phyloP scores from a whole-genome alignment of 2,888 invertebrate species.

The Arge pagana region DNA sequence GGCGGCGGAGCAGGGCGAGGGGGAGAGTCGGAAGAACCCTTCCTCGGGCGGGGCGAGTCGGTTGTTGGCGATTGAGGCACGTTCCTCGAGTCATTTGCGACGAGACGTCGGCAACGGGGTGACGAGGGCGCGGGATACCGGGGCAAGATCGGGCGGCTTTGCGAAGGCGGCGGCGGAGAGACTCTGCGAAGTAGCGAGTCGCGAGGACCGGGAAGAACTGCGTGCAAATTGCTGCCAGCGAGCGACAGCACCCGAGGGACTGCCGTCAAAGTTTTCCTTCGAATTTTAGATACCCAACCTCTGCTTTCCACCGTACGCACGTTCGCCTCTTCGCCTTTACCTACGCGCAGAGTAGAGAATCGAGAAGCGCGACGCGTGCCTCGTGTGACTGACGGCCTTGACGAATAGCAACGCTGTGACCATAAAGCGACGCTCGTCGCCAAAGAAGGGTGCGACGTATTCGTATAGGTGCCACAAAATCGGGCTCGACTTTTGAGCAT shows the following conservation, averaged over 20 bases:
- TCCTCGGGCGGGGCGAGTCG: conserved; percentile 3
- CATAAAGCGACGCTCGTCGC: no score
- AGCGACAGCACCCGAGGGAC: conserved; percentile 19
- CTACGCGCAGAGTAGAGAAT: background rate
- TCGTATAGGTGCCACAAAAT: no score
- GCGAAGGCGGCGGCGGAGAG: conserved; percentile 1
- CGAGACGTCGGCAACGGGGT: no score
- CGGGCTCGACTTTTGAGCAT: no score
- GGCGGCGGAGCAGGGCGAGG: no score
- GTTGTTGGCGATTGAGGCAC: conserved; percentile 19
- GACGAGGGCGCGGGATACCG: background rate
- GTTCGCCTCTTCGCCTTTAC: background rate
- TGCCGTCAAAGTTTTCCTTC: conserved; percentile 15
- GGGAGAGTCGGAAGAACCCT: no score
- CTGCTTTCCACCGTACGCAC: no score
- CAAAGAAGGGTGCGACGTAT: no score
- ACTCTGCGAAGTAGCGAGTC: background rate
- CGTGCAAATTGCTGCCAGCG: conserved; percentile 21
- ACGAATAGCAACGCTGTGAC: no score
- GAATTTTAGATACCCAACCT: conserved; percentile 4
- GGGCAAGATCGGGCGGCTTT: background rate
- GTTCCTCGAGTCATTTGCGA: conserved; percentile 20
- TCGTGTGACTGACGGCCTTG: no score
- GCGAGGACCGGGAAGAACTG: conserved; percentile 6
- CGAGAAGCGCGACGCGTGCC: background rate